Evolutionary conservation across 2,113 vertebrate genomes (phyloP), one percentile per base, ranked within the genome.

Genomic region (Sakesphorus luctuosus): DNA sequence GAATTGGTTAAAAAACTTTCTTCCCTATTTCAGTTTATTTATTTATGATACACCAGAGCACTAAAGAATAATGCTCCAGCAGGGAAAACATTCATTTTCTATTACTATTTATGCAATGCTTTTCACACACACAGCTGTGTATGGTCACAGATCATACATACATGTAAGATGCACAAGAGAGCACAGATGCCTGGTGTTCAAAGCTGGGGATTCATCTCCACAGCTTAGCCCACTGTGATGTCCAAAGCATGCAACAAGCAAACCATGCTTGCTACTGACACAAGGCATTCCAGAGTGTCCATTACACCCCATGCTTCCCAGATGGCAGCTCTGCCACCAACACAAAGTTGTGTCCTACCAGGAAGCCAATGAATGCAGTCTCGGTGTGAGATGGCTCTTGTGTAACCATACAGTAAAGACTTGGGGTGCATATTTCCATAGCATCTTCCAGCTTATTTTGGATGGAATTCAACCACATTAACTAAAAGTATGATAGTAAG

Each of bases 1-100:
- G 15, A 95, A 85, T 26, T 90, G 26, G 33, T 94, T 94, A 62
- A 97, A 96, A 96, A 85, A 8, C 80, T 94, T 90, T 78, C 71
- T 90, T 80, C 11, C 43, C 23, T 80, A 68, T 91, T 96, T 96
- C 79, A 94, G 81, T 84, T 74, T 87, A 90, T 85, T 90, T 94
- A 90, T 66, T 82, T 24, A 12, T 28, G 47, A 78, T 14, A 50
- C 5, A 18, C 47, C 74, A n/a, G 63, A 94, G 63, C n/a, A 95
- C 62, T 66, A 72, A 82, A 73, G 35, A 68, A 80, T 19, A 92
- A 61, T 90, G 90, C 56, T 91, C 66, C 24, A 56, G 61, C n/a
- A 52, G 36, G 62, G 43, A 65, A 75, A 38, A 18, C 0, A 19
- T 11, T 76, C 0, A 2, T 69, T 40, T 28, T 72, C 12, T 31